A percentile compares a stretch with the other conserved stretches of the same genome.
These are phyloP conservation scores for Smutsia temminckii DNA, from an alignment of 2,797 vertebrate species.

Conservation along the genomic window DNA sequence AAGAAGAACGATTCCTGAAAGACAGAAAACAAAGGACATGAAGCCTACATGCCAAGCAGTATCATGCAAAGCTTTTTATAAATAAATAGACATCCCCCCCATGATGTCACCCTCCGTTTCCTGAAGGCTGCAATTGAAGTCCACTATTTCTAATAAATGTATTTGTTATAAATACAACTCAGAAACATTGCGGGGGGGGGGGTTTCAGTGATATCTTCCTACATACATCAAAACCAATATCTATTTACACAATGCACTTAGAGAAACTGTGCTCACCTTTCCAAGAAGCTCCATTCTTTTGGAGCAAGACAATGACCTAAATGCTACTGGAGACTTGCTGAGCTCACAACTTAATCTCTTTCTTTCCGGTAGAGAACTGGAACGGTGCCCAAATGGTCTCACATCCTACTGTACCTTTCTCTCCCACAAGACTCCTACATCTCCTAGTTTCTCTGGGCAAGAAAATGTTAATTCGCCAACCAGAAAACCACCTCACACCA, in stretches of 20 bases:
- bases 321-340: constrained; percentile 17
- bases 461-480: neutral
- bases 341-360: neutral
- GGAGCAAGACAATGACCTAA: neutral
- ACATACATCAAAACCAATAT: constrained; percentile 14
- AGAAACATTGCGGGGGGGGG: neutral
- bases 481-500: neutral
- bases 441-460: neutral
- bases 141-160: neutral
- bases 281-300: neutral
- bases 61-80: neutral
- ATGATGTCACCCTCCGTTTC: neutral
- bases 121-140: neutral
- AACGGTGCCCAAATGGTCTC: neutral
- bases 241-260: neutral
- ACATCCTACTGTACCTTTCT: neutral
- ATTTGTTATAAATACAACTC: neutral
- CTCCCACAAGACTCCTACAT: neutral
- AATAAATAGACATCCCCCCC: neutral
- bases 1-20: neutral
- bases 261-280: neutral
- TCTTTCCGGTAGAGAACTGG: neutral
- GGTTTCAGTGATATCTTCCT: neutral
- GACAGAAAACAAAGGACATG: neutral
- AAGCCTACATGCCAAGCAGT: neutral